Conservation (phyloP, 2,888 invertebrate genomes). For the Drosophila picticornis region DNA sequence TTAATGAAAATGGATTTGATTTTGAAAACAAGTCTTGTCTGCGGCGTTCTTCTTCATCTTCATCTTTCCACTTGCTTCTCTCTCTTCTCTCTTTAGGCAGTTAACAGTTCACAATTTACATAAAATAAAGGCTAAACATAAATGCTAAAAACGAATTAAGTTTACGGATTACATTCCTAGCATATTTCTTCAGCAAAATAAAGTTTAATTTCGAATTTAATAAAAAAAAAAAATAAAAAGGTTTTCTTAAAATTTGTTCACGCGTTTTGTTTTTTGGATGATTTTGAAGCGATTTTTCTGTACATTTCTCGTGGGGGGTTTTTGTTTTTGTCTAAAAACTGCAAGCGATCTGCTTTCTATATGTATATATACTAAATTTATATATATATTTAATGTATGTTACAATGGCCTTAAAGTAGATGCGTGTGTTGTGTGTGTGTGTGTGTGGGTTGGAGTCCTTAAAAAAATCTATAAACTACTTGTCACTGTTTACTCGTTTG, state of each 20-base stretch:
- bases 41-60: constrained; percentile 17
- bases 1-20: constrained; percentile 7
- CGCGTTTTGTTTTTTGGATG: constrained; percentile 22
- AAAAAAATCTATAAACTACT: constrained; percentile 62
- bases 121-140: constrained; percentile 14
- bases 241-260: constrained; percentile 31
- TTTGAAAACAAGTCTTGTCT: constrained; percentile 53
- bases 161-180: constrained; percentile 26
- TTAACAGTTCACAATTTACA: constrained; percentile 41
- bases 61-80: constrained; percentile 1
- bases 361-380: constrained; percentile 4
- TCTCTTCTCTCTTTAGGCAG: constrained; percentile 31
- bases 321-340: constrained; percentile 27
- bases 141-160: constrained; percentile 30
- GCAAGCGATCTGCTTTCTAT: constrained; percentile 1
- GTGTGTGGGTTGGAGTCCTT: constrained; percentile 17
- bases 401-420: constrained; percentile 29
- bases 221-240: background rate
- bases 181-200: constrained; percentile 16
- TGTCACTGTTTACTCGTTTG: constrained; percentile 80
- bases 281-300: constrained; percentile 56
- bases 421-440: constrained; percentile 12
- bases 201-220: background rate
- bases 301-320: constrained; percentile 25
- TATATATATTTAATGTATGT: constrained; percentile 23